Conservation (phyloP, 2,797 vertebrate genomes). For the Neosilurus hyrtlii region DNA sequence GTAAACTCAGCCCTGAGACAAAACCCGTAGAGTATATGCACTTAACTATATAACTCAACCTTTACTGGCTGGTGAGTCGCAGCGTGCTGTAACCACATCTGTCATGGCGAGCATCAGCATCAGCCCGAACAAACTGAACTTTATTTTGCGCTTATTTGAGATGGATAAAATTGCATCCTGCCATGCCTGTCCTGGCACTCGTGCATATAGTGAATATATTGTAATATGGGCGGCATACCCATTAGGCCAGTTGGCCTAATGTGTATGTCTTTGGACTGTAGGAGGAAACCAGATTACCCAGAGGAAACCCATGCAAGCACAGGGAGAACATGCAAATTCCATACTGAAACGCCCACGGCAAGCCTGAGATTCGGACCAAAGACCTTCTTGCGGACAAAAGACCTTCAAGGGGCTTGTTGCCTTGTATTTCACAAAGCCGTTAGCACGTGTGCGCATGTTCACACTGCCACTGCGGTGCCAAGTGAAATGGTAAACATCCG, state of each 20-base stretch:
- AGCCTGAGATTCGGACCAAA: too few species aligned
- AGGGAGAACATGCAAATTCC: too few species aligned
- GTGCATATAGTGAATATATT: background rate
- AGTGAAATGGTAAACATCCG: slow-evolving; percentile 46
- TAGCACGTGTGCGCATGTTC: slow-evolving; percentile 19
- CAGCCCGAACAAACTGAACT: background rate
- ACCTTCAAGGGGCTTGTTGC: background rate
- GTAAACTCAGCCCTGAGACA: slow-evolving; percentile 3
- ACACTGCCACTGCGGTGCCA: slow-evolving; percentile 31
- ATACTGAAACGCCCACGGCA: too few species aligned
- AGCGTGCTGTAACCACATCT: too few species aligned
- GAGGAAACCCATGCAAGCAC: too few species aligned
- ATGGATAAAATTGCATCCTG: background rate
- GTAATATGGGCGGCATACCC: background rate
- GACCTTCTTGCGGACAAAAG: too few species aligned
- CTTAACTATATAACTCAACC: too few species aligned
- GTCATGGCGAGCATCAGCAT: background rate
- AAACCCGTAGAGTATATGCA: background rate
- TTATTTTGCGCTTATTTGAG: background rate
- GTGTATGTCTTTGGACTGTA: too few species aligned
- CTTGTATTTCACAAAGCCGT: background rate
- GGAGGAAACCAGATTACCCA: too few species aligned
- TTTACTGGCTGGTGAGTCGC: too few species aligned
- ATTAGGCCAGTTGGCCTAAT: too few species aligned
- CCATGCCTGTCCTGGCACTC: background rate